Conservation (phyloP, 2,113 vertebrate species). For the Oreochromis spilurus region DNA sequence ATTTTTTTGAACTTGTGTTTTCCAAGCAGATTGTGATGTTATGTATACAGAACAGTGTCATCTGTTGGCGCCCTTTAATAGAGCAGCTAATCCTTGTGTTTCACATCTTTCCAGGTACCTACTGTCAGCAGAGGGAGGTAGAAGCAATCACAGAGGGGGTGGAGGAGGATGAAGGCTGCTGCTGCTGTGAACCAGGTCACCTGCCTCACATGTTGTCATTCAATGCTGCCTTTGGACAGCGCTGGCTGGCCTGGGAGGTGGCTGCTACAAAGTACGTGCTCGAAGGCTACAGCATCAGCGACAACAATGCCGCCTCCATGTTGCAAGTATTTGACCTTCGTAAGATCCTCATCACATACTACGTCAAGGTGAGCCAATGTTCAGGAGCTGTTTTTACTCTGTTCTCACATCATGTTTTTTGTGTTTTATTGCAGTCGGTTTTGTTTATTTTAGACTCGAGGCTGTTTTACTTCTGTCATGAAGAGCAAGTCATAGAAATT, state of each 20-base stretch:
- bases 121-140: conserved; percentile 91
- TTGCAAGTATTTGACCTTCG: conserved; percentile 89
- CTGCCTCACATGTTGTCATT: conserved; percentile 86
- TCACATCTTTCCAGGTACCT: conserved; percentile 73
- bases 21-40: neutral
- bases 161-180: conserved; percentile 90
- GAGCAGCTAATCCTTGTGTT: neutral
- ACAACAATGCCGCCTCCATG: conserved; percentile 91
- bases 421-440: neutral
- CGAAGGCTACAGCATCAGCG: conserved; percentile 90
- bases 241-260: conserved; percentile 92
- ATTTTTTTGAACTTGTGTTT: neutral
- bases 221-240: conserved; percentile 89
- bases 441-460: neutral
- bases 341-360: conserved; percentile 91
- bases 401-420: neutral
- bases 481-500: neutral
- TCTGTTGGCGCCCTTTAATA: neutral
- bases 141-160: conserved; percentile 91
- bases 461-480: neutral
- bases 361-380: conserved; percentile 79
- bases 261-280: conserved; percentile 88
- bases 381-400: neutral
- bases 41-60: neutral
- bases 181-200: conserved; percentile 89